Percentiles rank a stretch among this genome's conserved stretches.
Conservation (phyloP, 1,140 invertebrate genomes). For the Phymorhynchus buccinoides region DNA sequence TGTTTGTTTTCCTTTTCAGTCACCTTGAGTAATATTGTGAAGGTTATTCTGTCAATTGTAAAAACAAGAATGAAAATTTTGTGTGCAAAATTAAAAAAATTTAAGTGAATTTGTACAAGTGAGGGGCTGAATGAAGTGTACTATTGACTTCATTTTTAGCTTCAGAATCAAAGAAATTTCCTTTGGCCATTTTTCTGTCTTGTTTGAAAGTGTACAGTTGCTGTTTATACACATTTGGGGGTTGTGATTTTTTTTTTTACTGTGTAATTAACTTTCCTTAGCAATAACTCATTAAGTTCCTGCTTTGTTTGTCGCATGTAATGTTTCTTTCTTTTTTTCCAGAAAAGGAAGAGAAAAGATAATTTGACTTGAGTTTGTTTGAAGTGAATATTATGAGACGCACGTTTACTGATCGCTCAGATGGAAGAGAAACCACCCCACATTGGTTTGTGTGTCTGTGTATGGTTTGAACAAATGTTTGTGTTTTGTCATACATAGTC, state of each 20-base stretch:
- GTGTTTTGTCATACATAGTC: no score
- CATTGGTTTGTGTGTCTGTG: not conserved
- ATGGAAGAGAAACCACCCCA: not conserved
- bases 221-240: not conserved
- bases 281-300: not conserved
- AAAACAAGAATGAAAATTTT: not conserved
- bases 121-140: not conserved
- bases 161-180: not conserved
- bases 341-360: no score
- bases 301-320: not conserved
- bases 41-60: not conserved
- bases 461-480: not conserved
- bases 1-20: not conserved
- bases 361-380: not conserved
- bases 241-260: not conserved
- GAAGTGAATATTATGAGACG: not conserved
- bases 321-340: not conserved
- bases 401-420: not conserved
- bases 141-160: not conserved
- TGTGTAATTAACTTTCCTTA: not conserved
- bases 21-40: not conserved
- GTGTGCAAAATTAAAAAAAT: no score
- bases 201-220: not conserved
- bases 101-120: not conserved
- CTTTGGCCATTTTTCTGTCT: not conserved